Evolutionary conservation across 1,140 invertebrate species (phyloP), one percentile per base, ranked within the genome.

Genomic region (Trissolcus basalis): DNA sequence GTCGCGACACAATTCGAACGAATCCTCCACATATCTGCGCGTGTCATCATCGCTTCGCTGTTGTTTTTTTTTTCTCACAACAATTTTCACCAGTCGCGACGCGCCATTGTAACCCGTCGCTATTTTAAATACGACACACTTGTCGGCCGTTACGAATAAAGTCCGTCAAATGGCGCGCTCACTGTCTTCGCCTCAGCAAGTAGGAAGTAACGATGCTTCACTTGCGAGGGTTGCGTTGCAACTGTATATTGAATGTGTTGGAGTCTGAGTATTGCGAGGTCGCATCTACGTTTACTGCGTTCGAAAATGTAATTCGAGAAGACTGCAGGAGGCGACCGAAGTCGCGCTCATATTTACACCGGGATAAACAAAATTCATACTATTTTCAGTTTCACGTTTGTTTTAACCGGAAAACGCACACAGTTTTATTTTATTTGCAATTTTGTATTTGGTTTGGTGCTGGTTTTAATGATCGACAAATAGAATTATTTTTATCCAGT

Each of bases 231-330:
- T 75, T 80, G 81, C 63, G 70, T 74, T 77, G 75, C 68, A 72
- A 77, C 75, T 77, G 68, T 70, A 72, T 77, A 68, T 71, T 77
- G 74, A 71, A 77, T 67, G 68, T 72, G 75, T 72, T 77, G 67
- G 63, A 68, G 75, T 77, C 75, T 77, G 70, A 70, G 69, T 70
- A 76, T 63, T 74, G 80, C 69, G 80, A 77, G 70, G 68, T 70
- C 64, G 69, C 58, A 77, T 83, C 80, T 83, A 84, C 80, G 81
- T 81, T 27, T 79, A 80, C 81, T 78, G 80, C 81, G 68, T 81
- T 77, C 80, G 80, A 74, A 80, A 81, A 74, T 74, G 82, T 82
- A 84, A 83, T 80, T 79, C 80, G 81, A 82, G 82, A 80, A 80
- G 65, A 72, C 73, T 76, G 14, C 64, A 39, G 64, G 60, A 59